A percentile compares a stretch with the other conserved stretches of the same genome.
Evolutionary conservation across 2,113 vertebrate genomes (phyloP).

Genomic region (Semicossyphus pulcher): DNA sequence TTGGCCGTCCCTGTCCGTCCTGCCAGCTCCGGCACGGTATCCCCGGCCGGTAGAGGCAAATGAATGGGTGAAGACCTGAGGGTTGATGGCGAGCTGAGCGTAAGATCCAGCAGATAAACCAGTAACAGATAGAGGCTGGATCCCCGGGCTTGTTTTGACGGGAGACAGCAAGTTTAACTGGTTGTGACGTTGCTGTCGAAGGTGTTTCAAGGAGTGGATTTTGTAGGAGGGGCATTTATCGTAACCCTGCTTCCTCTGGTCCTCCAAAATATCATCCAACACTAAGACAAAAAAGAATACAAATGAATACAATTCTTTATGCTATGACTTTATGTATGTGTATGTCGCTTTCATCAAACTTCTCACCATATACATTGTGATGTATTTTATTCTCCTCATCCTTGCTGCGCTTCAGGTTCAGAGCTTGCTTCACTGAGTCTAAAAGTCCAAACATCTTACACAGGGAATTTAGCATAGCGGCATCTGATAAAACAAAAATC

Average conservation of each 20-base stretch:
- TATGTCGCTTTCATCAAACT: not conserved
- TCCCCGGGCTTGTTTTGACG: constrained; percentile 30
- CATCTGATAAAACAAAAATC: constrained; percentile 66
- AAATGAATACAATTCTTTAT: not conserved
- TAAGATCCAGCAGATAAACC: constrained; percentile 41
- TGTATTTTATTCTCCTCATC: constrained; percentile 49
- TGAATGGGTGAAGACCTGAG: constrained; percentile 44
- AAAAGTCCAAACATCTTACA: constrained; percentile 80
- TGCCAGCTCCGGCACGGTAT: constrained; percentile 8
- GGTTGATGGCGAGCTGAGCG: constrained; percentile 42
- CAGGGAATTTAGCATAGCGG: constrained; percentile 70
- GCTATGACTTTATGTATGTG: not conserved
- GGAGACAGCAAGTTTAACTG: constrained; percentile 11
- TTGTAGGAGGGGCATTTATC: constrained; percentile 46
- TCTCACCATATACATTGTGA: constrained; percentile 59
- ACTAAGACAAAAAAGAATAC: constrained; percentile 43
- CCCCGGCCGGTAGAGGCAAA: constrained; percentile 22
- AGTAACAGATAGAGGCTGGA: constrained; percentile 44
- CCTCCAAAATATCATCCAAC: constrained; percentile 40
- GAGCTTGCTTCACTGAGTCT: constrained; percentile 73
- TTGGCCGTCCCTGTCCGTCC: constrained; percentile 6
- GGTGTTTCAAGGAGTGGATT: constrained; percentile 36
- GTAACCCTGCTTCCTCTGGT: constrained; percentile 27
- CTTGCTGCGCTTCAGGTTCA: constrained; percentile 59
- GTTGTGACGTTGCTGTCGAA: constrained; percentile 36